These are phyloP conservation scores for Palythoa grandis DNA, from an alignment of 92 coral and sea anemone genomes.

Conservation along the genomic window DNA sequence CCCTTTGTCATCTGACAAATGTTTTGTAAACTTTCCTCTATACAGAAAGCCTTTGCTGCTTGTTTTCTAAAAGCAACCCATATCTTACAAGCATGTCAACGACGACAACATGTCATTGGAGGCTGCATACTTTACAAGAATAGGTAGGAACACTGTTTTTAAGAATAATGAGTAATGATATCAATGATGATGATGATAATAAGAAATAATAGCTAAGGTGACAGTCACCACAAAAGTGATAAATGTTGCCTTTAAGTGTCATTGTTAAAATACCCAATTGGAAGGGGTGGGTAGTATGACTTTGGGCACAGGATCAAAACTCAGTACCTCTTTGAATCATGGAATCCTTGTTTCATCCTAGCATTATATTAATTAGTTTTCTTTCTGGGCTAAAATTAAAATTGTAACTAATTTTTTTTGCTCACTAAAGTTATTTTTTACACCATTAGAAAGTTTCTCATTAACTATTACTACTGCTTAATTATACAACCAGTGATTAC, in stretches of 20 bases:
- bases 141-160: slow-evolving; percentile 57
- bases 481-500: background rate
- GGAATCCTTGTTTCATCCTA: too few relatives aligned
- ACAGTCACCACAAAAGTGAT: too few relatives aligned
- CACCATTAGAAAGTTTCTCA: background rate
- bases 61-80: slow-evolving; percentile 93
- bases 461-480: background rate
- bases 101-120: slow-evolving; percentile 89
- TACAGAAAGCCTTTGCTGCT: slow-evolving; percentile 55
- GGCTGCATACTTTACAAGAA: slow-evolving; percentile 92
- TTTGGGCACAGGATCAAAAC: too few relatives aligned
- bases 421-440: background rate
- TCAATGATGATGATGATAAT: too few relatives aligned
- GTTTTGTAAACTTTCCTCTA: background rate
- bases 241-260: too few relatives aligned
- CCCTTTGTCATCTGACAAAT: background rate
- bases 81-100: slow-evolving; percentile 92
- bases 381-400: too few relatives aligned
- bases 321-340: too few relatives aligned
- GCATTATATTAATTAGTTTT: too few relatives aligned
- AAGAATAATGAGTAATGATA: background rate
- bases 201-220: too few relatives aligned
- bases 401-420: background rate
- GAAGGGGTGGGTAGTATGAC: too few relatives aligned
- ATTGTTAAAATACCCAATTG: too few relatives aligned